Base-by-base conservation (phyloP, 2,797 vertebrate species). In the Molossus alvarezi region DNA sequence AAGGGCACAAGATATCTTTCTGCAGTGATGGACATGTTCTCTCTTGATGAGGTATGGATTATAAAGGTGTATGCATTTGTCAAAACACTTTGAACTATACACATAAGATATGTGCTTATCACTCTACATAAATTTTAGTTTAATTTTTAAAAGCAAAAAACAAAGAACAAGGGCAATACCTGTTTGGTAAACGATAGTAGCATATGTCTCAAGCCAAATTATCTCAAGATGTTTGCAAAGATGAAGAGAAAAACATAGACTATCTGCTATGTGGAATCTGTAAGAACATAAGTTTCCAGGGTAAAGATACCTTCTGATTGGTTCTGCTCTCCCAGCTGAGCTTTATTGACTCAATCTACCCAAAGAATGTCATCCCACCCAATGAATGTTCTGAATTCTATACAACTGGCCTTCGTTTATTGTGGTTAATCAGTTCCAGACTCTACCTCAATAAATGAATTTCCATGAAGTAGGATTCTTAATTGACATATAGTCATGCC, bases 141-240 rank as follows among this genome's bases (percentile, higher is more conserved):
- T 23, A 21, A 83, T 91, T 81, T 67, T 29, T 37, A 72, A 88
- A 64, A 71, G 27, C 1, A 20, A 29, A 55, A 41, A 94, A 45
- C 15, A 89, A 75, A 90, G 25, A 60, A 73, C n/a, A 94, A 91
- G 11, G 21, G 21, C 88, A 79, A 71, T 91, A 79, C 55, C 57
- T 62, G 45, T 55, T 91, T 91, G 58, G 25, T 79, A 92, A 88
- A 89, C 25, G 21, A 60, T 60, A 64, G 45, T 48, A 90, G 53
- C 29, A 53, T 53, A 83, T 67, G 58, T 67, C 51, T 75, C 51
- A 73, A 85, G n/a, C 51, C 62, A 88, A 77, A 71, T 57, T 88
- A 87, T 45, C 45, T 51, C 12, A 18, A 73, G 71, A 65, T n/a
- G n/a, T 88, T 88, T 58, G 23, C 45, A 83, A 83, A 88, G 48